Conservation (phyloP, 2,797 vertebrate species). For the Microcaecilia unicolor region DNA sequence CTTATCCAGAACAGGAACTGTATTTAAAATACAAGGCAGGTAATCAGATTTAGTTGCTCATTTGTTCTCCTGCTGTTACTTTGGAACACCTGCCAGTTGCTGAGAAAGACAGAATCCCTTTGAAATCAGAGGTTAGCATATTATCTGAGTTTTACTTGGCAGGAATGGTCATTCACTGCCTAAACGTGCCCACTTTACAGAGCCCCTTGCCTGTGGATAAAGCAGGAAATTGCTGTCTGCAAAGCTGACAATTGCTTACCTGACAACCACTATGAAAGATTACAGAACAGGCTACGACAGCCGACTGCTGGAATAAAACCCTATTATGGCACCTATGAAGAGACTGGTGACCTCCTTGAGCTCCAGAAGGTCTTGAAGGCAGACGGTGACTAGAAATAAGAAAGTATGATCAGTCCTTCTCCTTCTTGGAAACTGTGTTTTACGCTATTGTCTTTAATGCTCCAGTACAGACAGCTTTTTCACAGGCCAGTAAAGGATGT, state of each 20-base stretch:
- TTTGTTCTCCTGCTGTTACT: constrained; percentile 1
- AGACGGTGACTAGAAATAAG: neutral
- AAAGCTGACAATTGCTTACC: constrained; percentile 11
- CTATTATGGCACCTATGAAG: constrained; percentile 1
- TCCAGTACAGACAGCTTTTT: too few species aligned
- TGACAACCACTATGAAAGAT: constrained; percentile 19
- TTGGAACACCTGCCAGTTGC: neutral
- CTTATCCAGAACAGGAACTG: constrained; percentile 5
- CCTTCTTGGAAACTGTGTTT: too few species aligned
- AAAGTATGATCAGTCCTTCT: neutral
- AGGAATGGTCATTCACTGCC: constrained; percentile 10
- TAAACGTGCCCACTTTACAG: constrained; percentile 9
- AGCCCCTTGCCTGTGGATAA: constrained; percentile 10
- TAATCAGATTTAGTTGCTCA: constrained; percentile 20
- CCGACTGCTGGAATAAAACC: constrained; percentile 2
- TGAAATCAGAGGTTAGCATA: constrained; percentile 6
- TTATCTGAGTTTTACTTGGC: constrained; percentile 15
- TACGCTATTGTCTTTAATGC: too few species aligned
- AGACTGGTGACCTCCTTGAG: neutral
- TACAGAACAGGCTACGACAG: constrained; percentile 11
- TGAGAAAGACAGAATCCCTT: constrained; percentile 6
- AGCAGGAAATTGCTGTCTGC: constrained; percentile 18
- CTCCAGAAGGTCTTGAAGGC: neutral
- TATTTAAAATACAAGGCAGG: constrained; percentile 22
- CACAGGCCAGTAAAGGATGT: too few species aligned